Percentiles rank a stretch among this genome's conserved stretches.
Evolutionary conservation across 2,113 vertebrate species (phyloP).

Genomic region (Caranx ignobilis): DNA sequence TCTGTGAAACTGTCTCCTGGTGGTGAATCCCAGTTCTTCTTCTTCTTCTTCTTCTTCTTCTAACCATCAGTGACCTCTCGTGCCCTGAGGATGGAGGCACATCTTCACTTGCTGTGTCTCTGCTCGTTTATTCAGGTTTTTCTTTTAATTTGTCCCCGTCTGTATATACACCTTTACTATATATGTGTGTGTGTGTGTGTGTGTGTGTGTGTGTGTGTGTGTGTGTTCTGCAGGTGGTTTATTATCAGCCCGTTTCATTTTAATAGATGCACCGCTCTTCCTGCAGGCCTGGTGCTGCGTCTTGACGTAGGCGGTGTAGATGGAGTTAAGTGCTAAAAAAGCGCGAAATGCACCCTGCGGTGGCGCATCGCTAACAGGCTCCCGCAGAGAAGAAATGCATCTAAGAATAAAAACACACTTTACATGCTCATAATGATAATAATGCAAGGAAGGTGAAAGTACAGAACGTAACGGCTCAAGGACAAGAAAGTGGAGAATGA

Average conservation of each 20-base stretch:
- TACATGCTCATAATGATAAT: neutral
- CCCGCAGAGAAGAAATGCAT: neutral
- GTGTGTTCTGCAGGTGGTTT: neutral
- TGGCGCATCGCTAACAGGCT: constrained; percentile 29
- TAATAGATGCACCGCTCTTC: constrained; percentile 33
- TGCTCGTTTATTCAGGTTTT: too few relatives aligned
- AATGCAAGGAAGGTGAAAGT: constrained; percentile 1
- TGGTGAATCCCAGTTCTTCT: too few relatives aligned
- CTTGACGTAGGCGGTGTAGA: constrained; percentile 36
- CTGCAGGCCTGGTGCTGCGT: constrained; percentile 21
- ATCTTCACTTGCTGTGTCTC: too few relatives aligned
- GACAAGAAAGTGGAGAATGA: neutral
- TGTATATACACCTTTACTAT: too few relatives aligned
- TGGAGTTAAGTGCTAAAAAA: constrained; percentile 29
- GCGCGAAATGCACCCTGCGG: neutral
- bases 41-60: too few relatives aligned
- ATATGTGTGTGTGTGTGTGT: neutral
- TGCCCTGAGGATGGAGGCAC: too few relatives aligned
- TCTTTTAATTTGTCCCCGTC: too few relatives aligned
- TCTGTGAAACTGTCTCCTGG: too few relatives aligned
- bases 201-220: neutral
- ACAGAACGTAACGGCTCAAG: neutral
- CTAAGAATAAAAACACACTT: constrained; percentile 21
- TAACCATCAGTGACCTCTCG: too few relatives aligned
- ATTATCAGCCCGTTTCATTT: constrained; percentile 29